Evolutionary conservation across 2,888 invertebrate species (phyloP).

Genomic region (Hedychridium roseum): DNA sequence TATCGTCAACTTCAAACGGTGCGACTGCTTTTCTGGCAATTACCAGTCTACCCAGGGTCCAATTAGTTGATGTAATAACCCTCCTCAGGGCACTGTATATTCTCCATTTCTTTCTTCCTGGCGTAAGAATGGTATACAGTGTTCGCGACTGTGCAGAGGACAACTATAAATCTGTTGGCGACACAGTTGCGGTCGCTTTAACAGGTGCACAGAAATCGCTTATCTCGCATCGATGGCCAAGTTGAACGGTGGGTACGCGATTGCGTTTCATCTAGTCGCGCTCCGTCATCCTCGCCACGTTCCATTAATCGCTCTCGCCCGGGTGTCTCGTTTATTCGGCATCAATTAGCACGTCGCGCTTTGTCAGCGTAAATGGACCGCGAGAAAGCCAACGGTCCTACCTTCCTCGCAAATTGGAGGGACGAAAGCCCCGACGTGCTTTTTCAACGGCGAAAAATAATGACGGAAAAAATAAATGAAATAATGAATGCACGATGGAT

Average conservation of each 20-base stretch:
- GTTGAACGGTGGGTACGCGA: conserved; percentile 17
- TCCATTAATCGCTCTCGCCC: conserved; percentile 42
- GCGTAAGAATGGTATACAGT: too few species aligned
- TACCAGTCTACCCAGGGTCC: too few species aligned
- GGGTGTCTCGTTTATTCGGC: conserved; percentile 49
- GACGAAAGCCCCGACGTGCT: background rate
- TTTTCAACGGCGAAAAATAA: conserved; percentile 10
- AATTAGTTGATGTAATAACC: too few species aligned
- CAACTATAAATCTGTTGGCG: conserved; percentile 29
- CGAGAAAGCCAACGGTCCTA: conserved; percentile 5
- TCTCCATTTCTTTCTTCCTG: too few species aligned
- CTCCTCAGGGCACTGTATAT: too few species aligned
- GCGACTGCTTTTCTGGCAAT: too few species aligned
- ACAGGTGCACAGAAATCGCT: conserved; percentile 35
- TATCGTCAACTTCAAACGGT: too few species aligned
- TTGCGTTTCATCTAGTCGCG: conserved; percentile 33
- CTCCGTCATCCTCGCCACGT: conserved; percentile 37
- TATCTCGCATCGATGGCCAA: conserved; percentile 35
- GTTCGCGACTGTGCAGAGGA: too few species aligned
- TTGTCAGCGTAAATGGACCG: conserved; percentile 26
- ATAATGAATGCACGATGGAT: conserved; percentile 8
- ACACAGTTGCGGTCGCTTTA: conserved; percentile 13
- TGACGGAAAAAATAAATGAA: conserved; percentile 3
- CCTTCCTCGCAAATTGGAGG: too few species aligned
- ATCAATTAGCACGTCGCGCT: conserved; percentile 50